Evolutionary conservation across 2,113 vertebrate species (phyloP).

Genomic region (Nesoenas mayeri): DNA sequence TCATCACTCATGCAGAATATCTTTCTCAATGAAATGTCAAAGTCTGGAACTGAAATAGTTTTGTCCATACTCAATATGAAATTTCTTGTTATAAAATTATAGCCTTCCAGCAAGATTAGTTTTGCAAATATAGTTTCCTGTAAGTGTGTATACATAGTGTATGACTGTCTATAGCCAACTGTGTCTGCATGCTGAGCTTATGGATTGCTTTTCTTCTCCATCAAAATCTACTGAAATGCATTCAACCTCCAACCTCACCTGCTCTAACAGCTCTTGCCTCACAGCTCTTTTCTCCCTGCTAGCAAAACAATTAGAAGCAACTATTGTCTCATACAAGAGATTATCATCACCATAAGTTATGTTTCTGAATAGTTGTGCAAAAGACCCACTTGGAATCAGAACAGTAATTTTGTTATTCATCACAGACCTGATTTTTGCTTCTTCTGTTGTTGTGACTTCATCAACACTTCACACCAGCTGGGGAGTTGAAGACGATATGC

Average conservation of each 20-base stretch:
- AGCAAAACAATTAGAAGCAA: background rate
- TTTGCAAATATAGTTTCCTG: background rate
- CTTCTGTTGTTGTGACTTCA: background rate
- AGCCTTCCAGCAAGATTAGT: background rate
- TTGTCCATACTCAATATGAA: background rate
- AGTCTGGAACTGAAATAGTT: background rate
- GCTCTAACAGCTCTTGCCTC: background rate
- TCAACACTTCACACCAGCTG: background rate
- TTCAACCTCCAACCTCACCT: background rate
- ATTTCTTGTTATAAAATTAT: background rate
- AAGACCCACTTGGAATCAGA: background rate
- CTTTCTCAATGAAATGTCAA: background rate
- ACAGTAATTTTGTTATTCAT: background rate
- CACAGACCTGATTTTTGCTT: background rate
- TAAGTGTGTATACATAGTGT: background rate
- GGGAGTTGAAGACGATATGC: background rate
- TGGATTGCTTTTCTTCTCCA: background rate
- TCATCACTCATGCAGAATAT: background rate
- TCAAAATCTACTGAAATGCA: background rate
- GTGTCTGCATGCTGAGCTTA: background rate
- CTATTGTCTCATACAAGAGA: background rate
- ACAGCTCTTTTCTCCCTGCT: background rate
- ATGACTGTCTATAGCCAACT: background rate
- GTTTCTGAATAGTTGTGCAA: background rate
- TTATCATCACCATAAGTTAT: background rate